Conservation (phyloP, 2,113 vertebrate species). For the Myxocyprinus asiaticus region DNA sequence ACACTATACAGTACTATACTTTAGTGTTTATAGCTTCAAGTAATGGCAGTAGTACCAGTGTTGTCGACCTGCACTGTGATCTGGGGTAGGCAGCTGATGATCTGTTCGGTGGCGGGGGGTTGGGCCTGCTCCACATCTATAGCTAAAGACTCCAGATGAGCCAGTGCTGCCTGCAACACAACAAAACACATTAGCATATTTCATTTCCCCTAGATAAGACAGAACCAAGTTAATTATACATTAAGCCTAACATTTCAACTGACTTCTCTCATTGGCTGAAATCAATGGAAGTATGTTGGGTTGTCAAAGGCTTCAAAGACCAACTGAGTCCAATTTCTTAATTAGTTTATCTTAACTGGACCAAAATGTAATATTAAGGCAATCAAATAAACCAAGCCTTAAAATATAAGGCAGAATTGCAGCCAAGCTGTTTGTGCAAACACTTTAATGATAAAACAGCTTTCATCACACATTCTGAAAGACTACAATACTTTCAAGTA, state of each 20-base stretch:
- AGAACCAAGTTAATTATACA: constrained; percentile 17
- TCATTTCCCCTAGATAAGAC: constrained; percentile 28
- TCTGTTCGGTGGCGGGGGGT: constrained; percentile 80
- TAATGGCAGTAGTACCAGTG: constrained; percentile 62
- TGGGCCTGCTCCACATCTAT: constrained; percentile 74
- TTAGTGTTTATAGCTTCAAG: no score
- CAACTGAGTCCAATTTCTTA: no score
- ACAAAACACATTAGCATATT: constrained; percentile 30
- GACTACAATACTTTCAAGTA: no score
- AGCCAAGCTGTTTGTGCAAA: no score
- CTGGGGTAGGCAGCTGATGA: constrained; percentile 77
- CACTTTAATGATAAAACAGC: no score
- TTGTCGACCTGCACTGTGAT: constrained; percentile 68
- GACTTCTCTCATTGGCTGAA: constrained; percentile 1
- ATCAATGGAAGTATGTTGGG: neutral
- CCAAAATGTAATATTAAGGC: no score
- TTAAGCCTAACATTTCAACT: neutral
- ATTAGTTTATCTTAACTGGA: no score
- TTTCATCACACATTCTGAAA: no score
- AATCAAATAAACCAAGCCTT: no score
- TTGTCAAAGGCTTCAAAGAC: no score
- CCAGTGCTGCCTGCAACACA: constrained; percentile 70
- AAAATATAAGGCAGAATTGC: no score
- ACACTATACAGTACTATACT: no score
- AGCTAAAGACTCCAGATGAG: constrained; percentile 74